Percentiles rank a stretch among this genome's conserved stretches.
Conservation (phyloP, 2,113 vertebrate genomes). For the Nanger granti region DNA sequence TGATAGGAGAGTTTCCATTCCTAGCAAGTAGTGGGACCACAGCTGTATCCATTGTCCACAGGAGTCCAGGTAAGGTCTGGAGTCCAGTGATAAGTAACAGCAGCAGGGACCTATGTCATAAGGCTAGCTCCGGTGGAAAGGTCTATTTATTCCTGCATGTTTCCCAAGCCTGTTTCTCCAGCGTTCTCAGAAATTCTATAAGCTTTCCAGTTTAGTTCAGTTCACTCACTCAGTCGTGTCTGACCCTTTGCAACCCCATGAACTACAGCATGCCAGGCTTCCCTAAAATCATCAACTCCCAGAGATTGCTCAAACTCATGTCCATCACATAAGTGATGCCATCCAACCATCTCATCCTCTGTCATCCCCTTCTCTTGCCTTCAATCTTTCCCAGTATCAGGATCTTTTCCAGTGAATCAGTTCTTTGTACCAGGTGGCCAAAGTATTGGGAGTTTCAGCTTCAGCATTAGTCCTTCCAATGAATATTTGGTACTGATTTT, state of each 20-base stretch:
- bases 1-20: not conserved
- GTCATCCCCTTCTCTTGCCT: not conserved
- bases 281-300: not conserved
- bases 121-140: not conserved
- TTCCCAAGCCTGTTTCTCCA: not conserved
- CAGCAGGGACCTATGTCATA: not conserved
- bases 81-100: not conserved
- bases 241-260: fast-evolving
- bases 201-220: not conserved
- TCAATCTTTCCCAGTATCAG: not conserved
- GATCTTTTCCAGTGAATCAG: not conserved
- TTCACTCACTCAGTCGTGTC: fast-evolving
- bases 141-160: not conserved
- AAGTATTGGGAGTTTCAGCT: not conserved
- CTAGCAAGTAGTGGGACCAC: not conserved
- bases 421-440: not conserved
- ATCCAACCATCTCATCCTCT: not conserved
- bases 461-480: not conserved
- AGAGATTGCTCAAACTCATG: not conserved
- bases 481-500: not conserved
- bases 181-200: not conserved
- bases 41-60: too few species aligned
- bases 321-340: not conserved
- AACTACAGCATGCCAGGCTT: too few species aligned
- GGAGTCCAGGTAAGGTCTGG: not conserved